These are phyloP conservation scores for Lithophane leautieri DNA, from an alignment of 2,888 invertebrate species.

Conservation along the genomic window DNA sequence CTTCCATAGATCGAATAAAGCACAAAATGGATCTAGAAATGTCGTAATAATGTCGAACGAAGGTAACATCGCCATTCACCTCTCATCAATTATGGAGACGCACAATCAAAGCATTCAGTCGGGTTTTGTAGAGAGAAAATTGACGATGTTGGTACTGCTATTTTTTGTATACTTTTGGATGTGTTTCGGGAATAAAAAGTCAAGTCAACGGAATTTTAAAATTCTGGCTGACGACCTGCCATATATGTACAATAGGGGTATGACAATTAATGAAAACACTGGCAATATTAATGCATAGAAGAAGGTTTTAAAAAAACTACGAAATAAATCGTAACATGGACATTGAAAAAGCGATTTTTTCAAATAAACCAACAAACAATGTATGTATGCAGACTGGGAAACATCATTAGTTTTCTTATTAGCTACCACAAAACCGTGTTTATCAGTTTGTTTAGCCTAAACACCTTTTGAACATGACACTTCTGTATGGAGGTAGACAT, in stretches of 20 bases:
- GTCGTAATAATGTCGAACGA: constrained; percentile 23
- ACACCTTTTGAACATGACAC: too few species aligned
- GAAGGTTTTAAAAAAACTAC: neutral
- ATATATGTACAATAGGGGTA: too few species aligned
- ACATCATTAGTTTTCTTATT: too few species aligned
- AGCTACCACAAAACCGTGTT: too few species aligned
- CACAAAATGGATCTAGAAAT: constrained; percentile 41
- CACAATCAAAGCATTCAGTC: constrained; percentile 42
- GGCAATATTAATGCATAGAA: neutral
- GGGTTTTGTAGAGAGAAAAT: constrained; percentile 16
- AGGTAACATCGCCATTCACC: constrained; percentile 20
- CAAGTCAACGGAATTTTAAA: too few species aligned
- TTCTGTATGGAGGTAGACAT: too few species aligned
- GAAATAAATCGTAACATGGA: neutral
- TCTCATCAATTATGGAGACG: constrained; percentile 44
- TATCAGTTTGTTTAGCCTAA: too few species aligned
- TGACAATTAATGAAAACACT: neutral
- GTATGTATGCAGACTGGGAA: too few species aligned
- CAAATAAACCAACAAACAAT: too few species aligned
- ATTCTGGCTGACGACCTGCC: too few species aligned
- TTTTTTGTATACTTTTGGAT: neutral
- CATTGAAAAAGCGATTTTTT: neutral
- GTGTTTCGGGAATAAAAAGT: neutral
- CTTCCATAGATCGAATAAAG: constrained; percentile 1
- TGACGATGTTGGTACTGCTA: constrained; percentile 2